These are phyloP conservation scores for Cryptomyrus ogoouensis DNA, from an alignment of 2,113 vertebrate genomes.

Conservation along the genomic window DNA sequence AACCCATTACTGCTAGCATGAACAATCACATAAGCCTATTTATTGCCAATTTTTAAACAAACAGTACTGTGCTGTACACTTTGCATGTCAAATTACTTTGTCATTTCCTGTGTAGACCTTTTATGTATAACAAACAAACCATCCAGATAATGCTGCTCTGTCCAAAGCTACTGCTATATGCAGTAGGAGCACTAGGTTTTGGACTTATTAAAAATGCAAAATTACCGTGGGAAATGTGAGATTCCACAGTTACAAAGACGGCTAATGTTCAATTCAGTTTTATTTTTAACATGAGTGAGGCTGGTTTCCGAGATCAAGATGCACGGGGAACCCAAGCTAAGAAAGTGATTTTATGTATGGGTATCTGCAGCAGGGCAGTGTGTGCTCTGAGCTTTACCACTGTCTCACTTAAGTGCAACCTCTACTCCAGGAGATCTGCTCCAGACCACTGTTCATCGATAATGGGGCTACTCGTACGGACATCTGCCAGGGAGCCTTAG, in stretches of 20 bases:
- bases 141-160: background rate
- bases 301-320: background rate
- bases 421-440: conserved; percentile 36
- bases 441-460: conserved; percentile 27
- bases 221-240: background rate
- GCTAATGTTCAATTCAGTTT: background rate
- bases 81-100: background rate
- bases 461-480: conserved; percentile 36
- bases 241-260: background rate
- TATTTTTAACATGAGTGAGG: background rate
- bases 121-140: background rate
- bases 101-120: background rate
- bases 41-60: background rate
- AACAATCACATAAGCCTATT: background rate
- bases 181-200: background rate
- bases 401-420: background rate
- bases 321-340: background rate
- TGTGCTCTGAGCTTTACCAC: conserved; percentile 51
- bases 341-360: background rate
- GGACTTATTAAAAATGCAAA: background rate
- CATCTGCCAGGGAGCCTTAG: conserved; percentile 41
- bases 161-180: background rate
- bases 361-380: background rate
- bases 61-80: background rate
- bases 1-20: background rate